Conservation (phyloP, 2,797 vertebrate genomes). For the Mormyrops boulengeri region DNA sequence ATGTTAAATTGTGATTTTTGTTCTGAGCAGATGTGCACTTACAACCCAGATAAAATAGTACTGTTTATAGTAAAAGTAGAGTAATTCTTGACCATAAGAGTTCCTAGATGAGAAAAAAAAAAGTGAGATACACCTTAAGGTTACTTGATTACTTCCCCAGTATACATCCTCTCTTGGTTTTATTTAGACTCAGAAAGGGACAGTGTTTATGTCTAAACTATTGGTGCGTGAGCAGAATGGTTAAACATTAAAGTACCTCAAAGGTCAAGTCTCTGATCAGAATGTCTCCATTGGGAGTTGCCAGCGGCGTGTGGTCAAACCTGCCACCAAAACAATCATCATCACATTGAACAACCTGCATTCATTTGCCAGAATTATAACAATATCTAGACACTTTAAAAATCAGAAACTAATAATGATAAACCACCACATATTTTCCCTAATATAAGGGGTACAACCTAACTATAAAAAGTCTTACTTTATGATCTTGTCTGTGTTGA, state of each 20-base stretch:
- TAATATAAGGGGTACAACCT: not conserved
- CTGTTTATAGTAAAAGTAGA: not conserved
- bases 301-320: constrained; percentile 87
- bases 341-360: not conserved
- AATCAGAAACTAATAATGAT: not conserved
- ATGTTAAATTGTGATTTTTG: not conserved
- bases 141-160: not conserved
- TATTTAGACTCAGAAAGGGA: not conserved
- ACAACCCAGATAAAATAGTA: not conserved
- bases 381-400: not conserved
- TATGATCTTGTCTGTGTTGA: constrained; percentile 83
- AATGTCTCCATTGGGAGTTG: constrained; percentile 92
- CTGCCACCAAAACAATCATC: constrained; percentile 47
- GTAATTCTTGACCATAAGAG: not conserved
- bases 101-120: not conserved
- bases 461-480: constrained; percentile 62
- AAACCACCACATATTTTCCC: not conserved
- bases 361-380: not conserved
- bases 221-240: not conserved
- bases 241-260: constrained; percentile 65
- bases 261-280: constrained; percentile 86
- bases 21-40: not conserved
- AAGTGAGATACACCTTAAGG: not conserved
- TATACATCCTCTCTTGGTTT: not conserved
- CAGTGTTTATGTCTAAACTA: not conserved